Base-by-base conservation (phyloP, 2,113 vertebrate genomes). In the Macaca nemestrina region DNA sequence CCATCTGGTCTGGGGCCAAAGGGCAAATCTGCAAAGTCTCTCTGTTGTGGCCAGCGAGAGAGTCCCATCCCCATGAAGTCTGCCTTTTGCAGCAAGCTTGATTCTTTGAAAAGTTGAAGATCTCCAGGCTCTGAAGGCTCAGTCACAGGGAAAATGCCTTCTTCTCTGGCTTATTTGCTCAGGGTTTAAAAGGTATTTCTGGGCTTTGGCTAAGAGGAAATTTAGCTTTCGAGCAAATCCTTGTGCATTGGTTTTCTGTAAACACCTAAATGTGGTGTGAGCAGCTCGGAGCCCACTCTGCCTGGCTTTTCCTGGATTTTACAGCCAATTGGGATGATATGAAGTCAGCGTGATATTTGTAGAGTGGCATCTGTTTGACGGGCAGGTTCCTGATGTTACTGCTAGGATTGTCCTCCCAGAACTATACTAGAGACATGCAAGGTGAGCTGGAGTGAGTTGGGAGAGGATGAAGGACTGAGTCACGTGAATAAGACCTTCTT, bases 121-220 rank as follows among this genome's bases (percentile, higher is more conserved):
- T 89, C 94, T 92, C 95, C 79, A 85, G 32, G 14, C 82, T 82
- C 94, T 0, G 0, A 61, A n/a, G 82, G 9, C 88, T 94, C 95
- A 3, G 0, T 48, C 55, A 16, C 18, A 27, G 96, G 98, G 95
- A 96, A 95, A 98, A 95, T 88, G 95, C 83, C 52, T 94, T 97
- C 97, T 95, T 81, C 94, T 93, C 73, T 55, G 86, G 84, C 97
- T 96, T 98, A 95, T 98, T 99, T 98, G 97, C 97, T 98, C 97
- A 98, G 95, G 97, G 80, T 97, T 98, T 98, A 97, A 95, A 98
- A 97, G 93, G 68, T 96, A 97, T 98, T 98, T 97, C 97, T 98
- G 95, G 97, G 96, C 97, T 98, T 98, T 97, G 96, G 88, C 93
- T 59, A 98, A 95, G 97, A 98, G 97, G 98, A 98, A 98, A 96